phyloP scores from a whole-genome alignment of 1,140 invertebrate genomes.

The Asbolus verrucosus region DNA sequence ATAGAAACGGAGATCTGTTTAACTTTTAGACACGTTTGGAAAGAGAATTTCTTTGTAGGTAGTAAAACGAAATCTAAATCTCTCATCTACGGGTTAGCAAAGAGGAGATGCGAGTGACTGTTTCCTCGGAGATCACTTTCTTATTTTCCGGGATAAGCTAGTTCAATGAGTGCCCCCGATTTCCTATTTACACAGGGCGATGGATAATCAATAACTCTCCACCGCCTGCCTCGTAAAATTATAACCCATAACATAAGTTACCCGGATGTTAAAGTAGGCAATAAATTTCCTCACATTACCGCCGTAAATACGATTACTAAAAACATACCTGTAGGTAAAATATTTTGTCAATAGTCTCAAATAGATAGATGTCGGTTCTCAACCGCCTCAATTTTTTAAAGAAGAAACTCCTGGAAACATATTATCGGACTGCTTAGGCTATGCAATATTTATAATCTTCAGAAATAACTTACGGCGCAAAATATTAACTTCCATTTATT shows the following conservation, averaged over 20 bases:
- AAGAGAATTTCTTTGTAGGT: constrained; percentile 21
- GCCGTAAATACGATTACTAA: constrained; percentile 22
- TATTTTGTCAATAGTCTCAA: constrained; percentile 23
- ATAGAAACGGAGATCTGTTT: neutral
- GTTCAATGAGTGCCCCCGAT: constrained; percentile 43
- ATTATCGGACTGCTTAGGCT: neutral
- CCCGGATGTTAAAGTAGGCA: constrained; percentile 18
- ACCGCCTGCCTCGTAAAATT: constrained; percentile 38
- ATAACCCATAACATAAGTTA: constrained; percentile 42
- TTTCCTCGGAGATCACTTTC: constrained; percentile 42
- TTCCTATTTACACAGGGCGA: constrained; percentile 42
- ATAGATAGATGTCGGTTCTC: constrained; percentile 4
- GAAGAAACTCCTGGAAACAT: neutral
- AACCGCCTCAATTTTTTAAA: constrained; percentile 8
- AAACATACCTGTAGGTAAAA: constrained; percentile 7
- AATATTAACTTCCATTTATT: too few species aligned
- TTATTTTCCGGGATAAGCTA: constrained; percentile 41
- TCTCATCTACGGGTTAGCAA: constrained; percentile 33
- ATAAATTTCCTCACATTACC: constrained; percentile 33
- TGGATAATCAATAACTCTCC: constrained; percentile 39
- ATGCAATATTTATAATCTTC: neutral
- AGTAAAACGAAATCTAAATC: constrained; percentile 32
- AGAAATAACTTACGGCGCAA: neutral
- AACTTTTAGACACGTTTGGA: constrained; percentile 1
- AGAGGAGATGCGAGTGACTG: constrained; percentile 31